Conservation (phyloP, 1,140 invertebrate genomes). For the Cephus cinctus region DNA sequence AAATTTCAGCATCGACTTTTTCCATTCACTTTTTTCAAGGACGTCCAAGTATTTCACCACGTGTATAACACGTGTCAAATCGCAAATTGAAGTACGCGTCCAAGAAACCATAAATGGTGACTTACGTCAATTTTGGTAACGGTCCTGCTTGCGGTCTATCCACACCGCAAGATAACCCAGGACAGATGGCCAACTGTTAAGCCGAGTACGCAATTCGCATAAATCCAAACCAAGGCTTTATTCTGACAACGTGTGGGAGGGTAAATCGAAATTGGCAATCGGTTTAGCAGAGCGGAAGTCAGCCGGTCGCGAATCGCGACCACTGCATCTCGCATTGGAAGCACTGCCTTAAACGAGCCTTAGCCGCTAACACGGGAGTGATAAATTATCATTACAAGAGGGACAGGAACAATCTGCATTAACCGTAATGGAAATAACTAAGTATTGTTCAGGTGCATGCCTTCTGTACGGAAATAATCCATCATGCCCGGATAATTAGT, state of each 20-base stretch:
- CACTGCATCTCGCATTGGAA: too few species aligned
- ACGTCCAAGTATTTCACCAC: too few species aligned
- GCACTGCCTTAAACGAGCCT: conserved; percentile 25
- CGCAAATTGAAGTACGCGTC: background rate
- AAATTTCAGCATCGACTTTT: too few species aligned
- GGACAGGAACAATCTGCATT: conserved; percentile 21
- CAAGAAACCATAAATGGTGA: conserved; percentile 18
- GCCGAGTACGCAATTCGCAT: too few species aligned
- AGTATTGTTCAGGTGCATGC: conserved; percentile 43
- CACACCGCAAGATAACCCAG: background rate
- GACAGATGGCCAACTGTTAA: background rate
- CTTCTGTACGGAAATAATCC: conserved; percentile 45
- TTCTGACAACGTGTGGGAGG: too few species aligned
- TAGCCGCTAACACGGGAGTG: conserved; percentile 25
- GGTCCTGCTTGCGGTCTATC: background rate
- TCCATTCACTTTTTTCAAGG: too few species aligned
- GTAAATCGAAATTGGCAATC: too few species aligned
- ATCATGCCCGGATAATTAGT: conserved; percentile 51
- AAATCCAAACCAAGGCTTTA: too few species aligned
- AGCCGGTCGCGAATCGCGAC: too few species aligned
- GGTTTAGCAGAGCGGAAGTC: too few species aligned
- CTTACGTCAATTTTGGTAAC: conserved; percentile 17
- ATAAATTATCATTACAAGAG: conserved; percentile 34
- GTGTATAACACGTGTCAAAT: too few species aligned
- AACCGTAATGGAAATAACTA: conserved; percentile 46